phyloP scores from a whole-genome alignment of 2,797 vertebrate genomes.

The Eulemur coronatus region DNA sequence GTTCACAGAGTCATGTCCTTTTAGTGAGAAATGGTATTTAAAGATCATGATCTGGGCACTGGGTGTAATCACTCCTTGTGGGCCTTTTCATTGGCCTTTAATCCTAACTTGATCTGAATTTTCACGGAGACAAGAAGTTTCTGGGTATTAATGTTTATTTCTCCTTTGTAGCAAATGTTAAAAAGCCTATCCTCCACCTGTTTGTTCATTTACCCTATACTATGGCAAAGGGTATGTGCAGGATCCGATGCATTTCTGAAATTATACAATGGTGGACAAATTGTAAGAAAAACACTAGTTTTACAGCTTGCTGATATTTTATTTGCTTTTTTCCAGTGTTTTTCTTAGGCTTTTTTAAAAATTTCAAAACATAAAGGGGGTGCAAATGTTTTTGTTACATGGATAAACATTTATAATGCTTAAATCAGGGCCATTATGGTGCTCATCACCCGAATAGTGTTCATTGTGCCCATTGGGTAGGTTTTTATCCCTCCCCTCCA shows the following conservation, averaged over 20 bases:
- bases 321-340: neutral
- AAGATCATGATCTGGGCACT: neutral
- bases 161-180: neutral
- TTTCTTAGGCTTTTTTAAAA: neutral
- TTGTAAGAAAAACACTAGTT: neutral
- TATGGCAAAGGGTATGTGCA: neutral
- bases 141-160: conserved; percentile 10
- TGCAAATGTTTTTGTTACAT: too few species aligned
- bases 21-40: neutral
- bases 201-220: neutral
- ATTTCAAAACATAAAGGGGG: too few species aligned
- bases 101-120: neutral
- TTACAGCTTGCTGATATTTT: neutral
- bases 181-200: neutral
- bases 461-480: too few species aligned
- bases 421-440: too few species aligned
- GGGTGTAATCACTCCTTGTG: neutral
- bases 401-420: too few species aligned
- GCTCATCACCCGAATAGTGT: too few species aligned
- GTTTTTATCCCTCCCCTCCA: too few species aligned
- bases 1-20: neutral
- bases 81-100: neutral
- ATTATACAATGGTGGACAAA: neutral
- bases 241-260: neutral
- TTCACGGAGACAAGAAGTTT: neutral